Evolutionary conservation across 2,888 invertebrate genomes (phyloP), one percentile per base, ranked within the genome.

Genomic region (Bimastos eiseni): DNA sequence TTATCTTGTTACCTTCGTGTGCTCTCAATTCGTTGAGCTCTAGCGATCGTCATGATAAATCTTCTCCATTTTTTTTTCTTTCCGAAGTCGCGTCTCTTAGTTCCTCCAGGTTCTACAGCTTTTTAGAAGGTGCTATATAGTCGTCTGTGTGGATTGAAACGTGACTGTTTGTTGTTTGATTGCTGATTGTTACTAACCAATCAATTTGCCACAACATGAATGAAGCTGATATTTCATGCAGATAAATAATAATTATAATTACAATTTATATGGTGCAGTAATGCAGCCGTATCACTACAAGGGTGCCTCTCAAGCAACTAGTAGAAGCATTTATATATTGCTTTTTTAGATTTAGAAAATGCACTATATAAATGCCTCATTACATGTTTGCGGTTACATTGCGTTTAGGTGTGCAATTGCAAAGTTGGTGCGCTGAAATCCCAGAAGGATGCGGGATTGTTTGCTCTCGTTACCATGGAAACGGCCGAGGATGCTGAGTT

Each of bases 401-500:
- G n/a, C 19, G 24, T 86, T 36, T 33, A 86, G 86, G 86, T 86
- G 86, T 24, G 21, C 86, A 86, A 86, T 36, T 86, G 86, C 86
- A 86, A 86, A 24, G 86, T 86, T 37, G 86, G 86, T 36, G 86
- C 36, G n/a, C 86, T 86, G 86, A 86, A 37, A 37, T 86, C 86
- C 6, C 86, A 86, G 24, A 86, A 86, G 86, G 86, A 86, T 37
- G 86, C 86, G 4, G 86, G 86, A 33, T 37, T 86, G 86, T 86
- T 86, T 86, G 86, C 36, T 37, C 86, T 86, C 37, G 86, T 86
- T 36, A 86, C 86, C 86, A 86, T 86, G 86, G 86, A 86, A 11
- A 86, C 86, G 36, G 86, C 34, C 19, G 37, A 86, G 86, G 86
- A 86, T 86, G 86, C 37, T 1, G 36, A 86, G 15, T 34, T 36